Evolutionary conservation across 2,888 invertebrate genomes (phyloP), one percentile per base, ranked within the genome.

Genomic region (Mimachlamys varia): DNA sequence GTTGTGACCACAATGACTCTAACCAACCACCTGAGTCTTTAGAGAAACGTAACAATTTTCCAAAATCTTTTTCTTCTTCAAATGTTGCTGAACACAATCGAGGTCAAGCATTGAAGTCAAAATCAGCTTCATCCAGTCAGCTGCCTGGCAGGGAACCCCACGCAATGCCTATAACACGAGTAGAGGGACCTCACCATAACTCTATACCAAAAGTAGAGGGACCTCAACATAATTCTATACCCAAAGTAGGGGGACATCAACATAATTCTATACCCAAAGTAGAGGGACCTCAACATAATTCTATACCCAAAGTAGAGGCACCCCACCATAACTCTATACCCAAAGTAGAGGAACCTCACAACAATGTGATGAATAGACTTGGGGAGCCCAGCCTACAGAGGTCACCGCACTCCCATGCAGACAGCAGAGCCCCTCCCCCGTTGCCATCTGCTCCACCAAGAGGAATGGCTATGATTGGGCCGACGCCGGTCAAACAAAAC

Each of bases 401-500:
- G 19, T 58, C 58, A 22, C 76, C 76, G 33, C 76, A 33, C 27
- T 22, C 76, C 27, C 19, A 27, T 33, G 22, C 33, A 12, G 76
- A 76, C 13, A 76, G 27, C 33, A 76, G 76, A 76, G 76, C 15
- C 44, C 44, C 44, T 33, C 76, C 76, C 22, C 76, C 76, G 2
- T 76, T 76, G 76, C 76, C 76, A 12, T 27, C 76, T 27, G 76
- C 27, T 76, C 76, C 76, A 0, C 76, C 76, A 1, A 27, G 27
- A 27, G 33, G 33, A 1, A 33, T 76, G 33, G 76, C 76, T 27
- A 76, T 76, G 76, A 76, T 76, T 27, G 76, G 76, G 12, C 76
- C 76, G 10, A 76, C 76, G 12, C 76, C 76, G 12, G 76, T 76
- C 76, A 76, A 76, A 76, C 76, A 76, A 76, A 76, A 76, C 76